Base-by-base conservation (phyloP, 2,113 vertebrate genomes). In the Anser brachyrhynchus region DNA sequence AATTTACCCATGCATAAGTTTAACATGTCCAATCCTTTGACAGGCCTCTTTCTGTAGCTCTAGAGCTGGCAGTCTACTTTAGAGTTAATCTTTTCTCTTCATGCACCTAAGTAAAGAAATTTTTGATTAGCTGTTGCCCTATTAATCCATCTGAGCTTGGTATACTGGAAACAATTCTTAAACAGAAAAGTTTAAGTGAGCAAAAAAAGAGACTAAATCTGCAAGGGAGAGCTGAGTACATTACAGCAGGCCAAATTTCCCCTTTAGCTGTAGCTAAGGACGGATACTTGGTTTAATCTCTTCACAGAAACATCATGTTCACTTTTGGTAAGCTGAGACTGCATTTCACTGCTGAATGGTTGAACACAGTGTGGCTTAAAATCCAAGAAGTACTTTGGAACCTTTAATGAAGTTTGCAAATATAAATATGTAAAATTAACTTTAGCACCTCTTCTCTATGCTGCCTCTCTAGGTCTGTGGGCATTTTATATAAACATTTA, bases 141-240 rank as follows among this genome's bases (percentile, higher is more conserved):
- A 25, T 4, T 80, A 88, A 77, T 70, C 26, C 13, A 51, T 19
- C 1, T 4, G 28, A 83, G 6, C 13, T 86, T 90, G 72, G 29
- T 12, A 64, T 9, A 28, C 13, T 59, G 64, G 29, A 94, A 92
- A 89, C 13, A 46, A 14, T 62, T 31, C 59, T 74, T 84, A 67
- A 41, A 46, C 59, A 74, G 23, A 67, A 65, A 87, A 75, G 9
- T 5, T 35, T 49, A 26, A 43, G 6, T 57, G 39, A 83, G 20
- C 9, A 69, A 75, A 88, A 85, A 85, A 6, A 0, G 52, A 75
- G 26, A 18, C 7, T 83, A n/a, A 54, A 3, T 11, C 31, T 69
- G 10, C 28, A 72, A 65, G 31, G 3, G 16, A 70, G 23, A 76
- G 33, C 10, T 0, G 1, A 66, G 33, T 16, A 9, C 20, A 31